These are phyloP conservation scores for Diplogasteroides magnus DNA, from an alignment of 1,140 invertebrate genomes.

Conservation along the genomic window DNA sequence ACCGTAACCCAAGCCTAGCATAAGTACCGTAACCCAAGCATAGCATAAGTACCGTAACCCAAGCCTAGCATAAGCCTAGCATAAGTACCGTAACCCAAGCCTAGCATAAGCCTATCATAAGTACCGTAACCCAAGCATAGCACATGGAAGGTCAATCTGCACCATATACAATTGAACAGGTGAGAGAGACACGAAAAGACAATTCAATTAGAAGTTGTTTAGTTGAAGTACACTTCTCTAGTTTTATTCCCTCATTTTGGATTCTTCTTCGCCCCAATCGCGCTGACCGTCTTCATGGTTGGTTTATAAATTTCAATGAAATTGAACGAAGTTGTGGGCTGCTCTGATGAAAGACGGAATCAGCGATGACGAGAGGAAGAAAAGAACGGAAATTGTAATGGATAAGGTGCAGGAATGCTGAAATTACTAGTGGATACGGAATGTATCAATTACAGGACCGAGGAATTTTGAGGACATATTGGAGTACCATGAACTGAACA, in stretches of 20 bases:
- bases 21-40: too few species aligned
- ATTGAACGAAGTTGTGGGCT: background rate
- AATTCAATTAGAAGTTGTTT: too few species aligned
- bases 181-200: too few species aligned
- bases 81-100: too few species aligned
- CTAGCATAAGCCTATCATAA: too few species aligned
- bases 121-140: too few species aligned
- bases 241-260: background rate
- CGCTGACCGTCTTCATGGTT: background rate
- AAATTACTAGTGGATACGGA: background rate
- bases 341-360: background rate
- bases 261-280: background rate
- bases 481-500: background rate
- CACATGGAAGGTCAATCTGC: background rate
- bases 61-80: too few species aligned
- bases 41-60: too few species aligned
- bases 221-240: too few species aligned
- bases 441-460: background rate
- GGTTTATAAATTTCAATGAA: background rate
- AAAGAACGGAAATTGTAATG: background rate
- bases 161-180: background rate
- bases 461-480: background rate
- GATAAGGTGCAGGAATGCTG: background rate
- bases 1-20: too few species aligned
- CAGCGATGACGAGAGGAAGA: background rate